Evolutionary conservation across 2,888 invertebrate species (phyloP).

Genomic region (Lobophora halterata): DNA sequence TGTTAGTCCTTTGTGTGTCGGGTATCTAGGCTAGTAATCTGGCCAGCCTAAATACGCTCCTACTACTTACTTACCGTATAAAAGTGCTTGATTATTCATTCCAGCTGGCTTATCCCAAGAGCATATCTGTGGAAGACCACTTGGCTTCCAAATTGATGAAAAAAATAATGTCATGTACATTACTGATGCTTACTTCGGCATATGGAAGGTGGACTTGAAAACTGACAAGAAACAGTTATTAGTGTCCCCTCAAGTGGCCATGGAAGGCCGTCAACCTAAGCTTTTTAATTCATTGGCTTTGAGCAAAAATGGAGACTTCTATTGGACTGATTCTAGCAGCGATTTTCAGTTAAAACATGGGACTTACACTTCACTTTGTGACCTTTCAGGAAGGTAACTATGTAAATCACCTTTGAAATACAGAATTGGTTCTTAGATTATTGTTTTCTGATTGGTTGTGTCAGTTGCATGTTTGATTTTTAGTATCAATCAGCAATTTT

Average conservation of each 20-base stretch:
- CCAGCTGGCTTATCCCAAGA: conserved; percentile 88
- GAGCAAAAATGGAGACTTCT: conserved; percentile 90
- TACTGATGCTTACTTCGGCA: conserved; percentile 93
- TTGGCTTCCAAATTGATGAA: conserved; percentile 92
- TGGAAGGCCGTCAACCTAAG: conserved; percentile 85
- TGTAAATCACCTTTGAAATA: too few species aligned
- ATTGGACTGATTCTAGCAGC: conserved; percentile 92
- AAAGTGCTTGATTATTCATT: too few species aligned
- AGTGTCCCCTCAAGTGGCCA: conserved; percentile 83
- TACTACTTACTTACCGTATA: too few species aligned
- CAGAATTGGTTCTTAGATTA: too few species aligned
- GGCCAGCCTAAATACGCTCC: too few species aligned
- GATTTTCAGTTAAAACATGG: conserved; percentile 88
- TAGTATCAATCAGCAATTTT: too few species aligned
- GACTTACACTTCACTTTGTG: conserved; percentile 82
- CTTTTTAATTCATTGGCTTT: conserved; percentile 89
- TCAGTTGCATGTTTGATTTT: too few species aligned
- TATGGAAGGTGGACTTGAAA: conserved; percentile 91
- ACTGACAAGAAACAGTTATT: conserved; percentile 85
- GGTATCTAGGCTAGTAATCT: too few species aligned
- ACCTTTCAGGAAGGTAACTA: conserved; percentile 93
- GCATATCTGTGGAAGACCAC: conserved; percentile 92
- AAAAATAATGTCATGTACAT: conserved; percentile 85
- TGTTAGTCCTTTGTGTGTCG: too few species aligned
- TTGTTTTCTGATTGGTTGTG: too few species aligned